Evolutionary conservation across 1,140 invertebrate genomes (phyloP).

Genomic region (Bicyclus anynana): DNA sequence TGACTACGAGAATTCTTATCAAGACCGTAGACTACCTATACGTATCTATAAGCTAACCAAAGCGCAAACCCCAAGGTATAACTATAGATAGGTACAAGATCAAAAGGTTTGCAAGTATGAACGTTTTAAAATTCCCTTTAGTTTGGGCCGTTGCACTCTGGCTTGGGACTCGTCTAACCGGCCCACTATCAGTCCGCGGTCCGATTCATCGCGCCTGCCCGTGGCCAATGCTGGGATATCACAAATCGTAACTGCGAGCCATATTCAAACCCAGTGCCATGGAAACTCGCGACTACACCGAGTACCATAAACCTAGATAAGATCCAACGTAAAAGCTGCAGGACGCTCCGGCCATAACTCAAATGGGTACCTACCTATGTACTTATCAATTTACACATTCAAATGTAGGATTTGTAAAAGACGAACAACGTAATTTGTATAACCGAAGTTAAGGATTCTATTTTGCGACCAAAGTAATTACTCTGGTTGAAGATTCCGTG

Average conservation of each 20-base stretch:
- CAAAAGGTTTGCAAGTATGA: conserved; percentile 63
- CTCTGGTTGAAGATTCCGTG: too few relatives aligned
- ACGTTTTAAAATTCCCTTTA: conserved; percentile 70
- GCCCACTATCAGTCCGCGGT: conserved; percentile 68
- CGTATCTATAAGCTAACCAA: not conserved
- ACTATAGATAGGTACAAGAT: conserved; percentile 42
- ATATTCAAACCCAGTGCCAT: conserved; percentile 42
- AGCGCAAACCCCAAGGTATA: not conserved
- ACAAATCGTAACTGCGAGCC: conserved; percentile 56
- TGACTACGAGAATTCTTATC: too few relatives aligned
- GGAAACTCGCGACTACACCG: conserved; percentile 23
- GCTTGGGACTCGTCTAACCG: conserved; percentile 70
- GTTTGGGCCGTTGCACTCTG: conserved; percentile 73
- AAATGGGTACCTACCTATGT: not conserved
- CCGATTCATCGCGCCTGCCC: conserved; percentile 67
- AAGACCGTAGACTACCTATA: too few relatives aligned
- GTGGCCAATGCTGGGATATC: conserved; percentile 59
- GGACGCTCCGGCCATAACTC: not conserved
- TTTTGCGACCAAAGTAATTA: too few relatives aligned
- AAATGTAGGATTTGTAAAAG: too few relatives aligned
- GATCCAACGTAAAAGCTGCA: not conserved
- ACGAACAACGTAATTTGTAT: too few relatives aligned
- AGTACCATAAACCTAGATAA: conserved; percentile 15
- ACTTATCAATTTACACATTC: not conserved
- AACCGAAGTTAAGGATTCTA: too few relatives aligned